These are phyloP conservation scores for Aleiodes leptofemur DNA, from an alignment of 2,888 invertebrate genomes.

Conservation along the genomic window DNA sequence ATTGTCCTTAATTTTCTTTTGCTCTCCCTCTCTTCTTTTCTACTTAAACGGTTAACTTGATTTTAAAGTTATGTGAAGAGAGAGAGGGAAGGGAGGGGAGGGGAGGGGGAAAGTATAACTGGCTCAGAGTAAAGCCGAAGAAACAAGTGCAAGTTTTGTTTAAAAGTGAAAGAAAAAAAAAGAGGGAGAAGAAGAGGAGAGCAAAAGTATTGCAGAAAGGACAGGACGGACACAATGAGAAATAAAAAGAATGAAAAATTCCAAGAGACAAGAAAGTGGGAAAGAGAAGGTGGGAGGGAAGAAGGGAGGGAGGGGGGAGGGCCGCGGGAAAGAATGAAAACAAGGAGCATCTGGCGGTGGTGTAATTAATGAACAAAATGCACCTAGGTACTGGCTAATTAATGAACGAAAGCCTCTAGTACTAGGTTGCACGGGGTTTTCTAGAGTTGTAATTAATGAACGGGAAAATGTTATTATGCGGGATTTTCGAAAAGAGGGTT, in stretches of 20 bases:
- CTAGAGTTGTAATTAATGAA: conserved; percentile 48
- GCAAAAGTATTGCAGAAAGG: conserved; percentile 5
- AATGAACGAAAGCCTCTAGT: conserved; percentile 39
- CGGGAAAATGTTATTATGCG: conserved; percentile 49
- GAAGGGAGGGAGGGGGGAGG: neutral
- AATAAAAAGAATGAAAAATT: neutral
- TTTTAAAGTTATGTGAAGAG: neutral
- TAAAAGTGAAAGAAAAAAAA: conserved; percentile 15
- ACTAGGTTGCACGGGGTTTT: conserved; percentile 31
- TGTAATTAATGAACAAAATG: conserved; percentile 46
- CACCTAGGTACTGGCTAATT: conserved; percentile 43
- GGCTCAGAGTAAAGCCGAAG: neutral
- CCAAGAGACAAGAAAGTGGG: neutral
- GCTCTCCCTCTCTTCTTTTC: neutral
- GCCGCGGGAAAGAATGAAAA: conserved; percentile 13
- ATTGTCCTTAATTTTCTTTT: neutral
- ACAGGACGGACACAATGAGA: neutral
- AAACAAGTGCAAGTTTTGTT: conserved; percentile 5
- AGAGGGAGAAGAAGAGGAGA: conserved; percentile 25
- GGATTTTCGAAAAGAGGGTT: conserved; percentile 40
- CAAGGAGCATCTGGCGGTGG: conserved; percentile 41
- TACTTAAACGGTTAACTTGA: neutral
- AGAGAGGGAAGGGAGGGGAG: too few species aligned
- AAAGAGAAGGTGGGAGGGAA: neutral
- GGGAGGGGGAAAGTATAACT: neutral